Base-by-base conservation (phyloP, 1,140 invertebrate genomes). In the Camponotus vicinus region DNA sequence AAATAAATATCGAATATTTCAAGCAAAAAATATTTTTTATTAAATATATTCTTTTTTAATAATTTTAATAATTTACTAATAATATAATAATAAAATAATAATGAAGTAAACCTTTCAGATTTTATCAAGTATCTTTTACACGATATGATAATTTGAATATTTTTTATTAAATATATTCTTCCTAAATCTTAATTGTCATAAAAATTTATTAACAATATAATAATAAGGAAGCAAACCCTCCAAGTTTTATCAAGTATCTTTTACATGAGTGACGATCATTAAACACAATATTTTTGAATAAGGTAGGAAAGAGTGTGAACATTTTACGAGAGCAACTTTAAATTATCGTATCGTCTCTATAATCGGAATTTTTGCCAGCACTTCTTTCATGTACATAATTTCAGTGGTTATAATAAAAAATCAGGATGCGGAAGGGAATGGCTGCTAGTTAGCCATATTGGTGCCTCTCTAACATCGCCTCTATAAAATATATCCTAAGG, bases 401-500 rank as follows among this genome's bases (percentile, higher is more conserved):
- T 83, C 42, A 83, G 45, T 34, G 67, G 77, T 6, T 49, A 32
- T 61, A 32, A 66, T 80, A 86, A 64, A 86, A 80, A 70, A n/a
- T 18, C 40, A 70, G 63, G 61, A 79, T 79, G 77, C 55, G 64
- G 67, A 82, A 86, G 55, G 13, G 52, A 82, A 71, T 13, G 69
- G 27, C 59, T 40, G 18, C 40, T 61, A 55, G 79, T 82, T 73
- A 55, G 37, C 40, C 71, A 13, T 61, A 83, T 73, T 27, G 55
- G 40, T 40, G 78, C 13, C 42, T 71, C 69, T 61, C 21, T 83
- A 75, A 63, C 27, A 75, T 27, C 55, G 71, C 45, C 49, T 86
- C 57, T 64, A 87, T 89, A 85, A 90, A 90, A 80, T 87, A 77
- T 57, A 32, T 86, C 49, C 34, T 37, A 70, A 57, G 49, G 13